These are phyloP conservation scores for Entelurus aequoreus DNA, from an alignment of 2,113 vertebrate genomes.

Conservation along the genomic window DNA sequence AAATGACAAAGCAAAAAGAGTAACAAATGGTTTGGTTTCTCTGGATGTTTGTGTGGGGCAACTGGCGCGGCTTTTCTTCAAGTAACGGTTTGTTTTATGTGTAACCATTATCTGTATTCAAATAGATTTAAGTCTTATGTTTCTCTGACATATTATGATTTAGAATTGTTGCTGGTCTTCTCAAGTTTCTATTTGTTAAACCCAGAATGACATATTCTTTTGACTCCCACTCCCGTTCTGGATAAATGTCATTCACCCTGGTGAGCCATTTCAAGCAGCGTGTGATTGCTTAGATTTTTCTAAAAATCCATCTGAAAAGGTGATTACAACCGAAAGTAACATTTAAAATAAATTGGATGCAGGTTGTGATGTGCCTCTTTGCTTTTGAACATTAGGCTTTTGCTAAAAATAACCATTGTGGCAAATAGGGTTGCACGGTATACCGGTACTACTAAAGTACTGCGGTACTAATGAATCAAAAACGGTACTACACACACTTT, in stretches of 20 bases:
- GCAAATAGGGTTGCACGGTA: no score
- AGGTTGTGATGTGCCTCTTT: no score
- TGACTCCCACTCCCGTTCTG: conserved; percentile 25
- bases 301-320: no score
- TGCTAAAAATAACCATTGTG: no score
- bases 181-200: conserved; percentile 24
- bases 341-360: no score
- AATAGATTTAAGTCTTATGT: not conserved
- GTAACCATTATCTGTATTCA: not conserved
- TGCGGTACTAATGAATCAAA: no score
- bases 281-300: no score
- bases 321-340: no score
- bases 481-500: no score
- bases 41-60: not conserved
- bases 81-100: not conserved
- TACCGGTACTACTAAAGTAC: no score
- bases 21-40: not conserved
- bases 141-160: no score
- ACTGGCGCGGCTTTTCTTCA: not conserved
- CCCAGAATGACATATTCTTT: conserved; percentile 35
- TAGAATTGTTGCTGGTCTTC: not conserved
- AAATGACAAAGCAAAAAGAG: not conserved
- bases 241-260: conserved; percentile 38
- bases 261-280: conserved; percentile 57
- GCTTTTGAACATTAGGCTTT: no score